Percentiles rank a stretch among this genome's conserved stretches.
phyloP scores from a whole-genome alignment of 1,140 invertebrate species.

The Acromyrmex echinatior region DNA sequence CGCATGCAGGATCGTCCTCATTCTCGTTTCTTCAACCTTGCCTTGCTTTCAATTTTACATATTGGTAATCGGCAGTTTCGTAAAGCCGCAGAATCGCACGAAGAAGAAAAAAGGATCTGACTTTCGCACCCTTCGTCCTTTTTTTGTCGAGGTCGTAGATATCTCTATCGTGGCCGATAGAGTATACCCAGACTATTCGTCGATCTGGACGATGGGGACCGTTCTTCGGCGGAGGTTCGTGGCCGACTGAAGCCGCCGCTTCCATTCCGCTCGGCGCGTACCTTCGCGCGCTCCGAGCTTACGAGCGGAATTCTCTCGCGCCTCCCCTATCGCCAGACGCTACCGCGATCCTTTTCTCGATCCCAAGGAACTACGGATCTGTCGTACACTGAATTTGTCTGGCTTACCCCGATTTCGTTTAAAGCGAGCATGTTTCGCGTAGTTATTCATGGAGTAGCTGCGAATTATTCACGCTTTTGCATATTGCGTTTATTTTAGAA shows the following conservation, averaged over 20 bases:
- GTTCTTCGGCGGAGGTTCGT: conserved; percentile 80
- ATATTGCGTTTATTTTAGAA: conserved; percentile 1
- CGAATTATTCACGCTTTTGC: neutral
- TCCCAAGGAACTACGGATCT: neutral
- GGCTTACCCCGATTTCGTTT: neutral
- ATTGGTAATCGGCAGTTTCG: conserved; percentile 1
- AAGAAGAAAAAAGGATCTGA: neutral
- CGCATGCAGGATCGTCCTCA: conserved; percentile 66
- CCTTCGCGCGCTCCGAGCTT: conserved; percentile 71
- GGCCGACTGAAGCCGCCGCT: conserved; percentile 81
- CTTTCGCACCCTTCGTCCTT: neutral
- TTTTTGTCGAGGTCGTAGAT: neutral
- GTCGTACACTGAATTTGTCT: neutral
- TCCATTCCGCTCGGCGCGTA: conserved; percentile 71
- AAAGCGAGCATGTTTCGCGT: neutral
- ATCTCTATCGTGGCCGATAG: conserved; percentile 10
- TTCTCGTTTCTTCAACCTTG: conserved; percentile 61
- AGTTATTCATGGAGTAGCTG: neutral
- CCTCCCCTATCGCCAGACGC: conserved; percentile 67
- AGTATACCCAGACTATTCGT: neutral
- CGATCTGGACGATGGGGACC: conserved; percentile 56
- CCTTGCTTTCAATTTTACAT: conserved; percentile 16
- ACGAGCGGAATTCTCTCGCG: conserved; percentile 73
- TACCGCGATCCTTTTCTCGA: conserved; percentile 64
- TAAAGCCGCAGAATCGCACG: neutral